These are phyloP conservation scores for Crotophaga sulcirostris DNA, from an alignment of 2,113 vertebrate genomes.

Conservation along the genomic window DNA sequence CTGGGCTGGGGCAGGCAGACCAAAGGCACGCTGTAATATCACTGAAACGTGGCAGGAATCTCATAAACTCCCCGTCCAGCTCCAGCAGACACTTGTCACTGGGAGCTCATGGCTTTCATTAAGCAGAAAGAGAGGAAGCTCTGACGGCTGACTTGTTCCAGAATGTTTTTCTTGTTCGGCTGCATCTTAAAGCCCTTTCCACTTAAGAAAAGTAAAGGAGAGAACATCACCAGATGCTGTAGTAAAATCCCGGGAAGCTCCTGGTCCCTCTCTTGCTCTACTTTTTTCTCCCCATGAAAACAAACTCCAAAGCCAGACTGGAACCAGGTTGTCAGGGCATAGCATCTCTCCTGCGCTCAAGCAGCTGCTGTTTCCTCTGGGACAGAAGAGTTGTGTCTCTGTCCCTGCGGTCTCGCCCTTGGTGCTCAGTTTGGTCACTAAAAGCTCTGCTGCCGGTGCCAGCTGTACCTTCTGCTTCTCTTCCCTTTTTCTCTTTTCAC, in stretches of 20 bases:
- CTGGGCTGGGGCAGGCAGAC: neutral
- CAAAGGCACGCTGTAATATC: neutral
- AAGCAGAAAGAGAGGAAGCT: constrained; percentile 41
- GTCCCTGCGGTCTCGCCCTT: accelerated
- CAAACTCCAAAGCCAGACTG: neutral
- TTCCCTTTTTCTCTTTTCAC: neutral
- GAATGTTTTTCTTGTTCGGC: constrained; percentile 19
- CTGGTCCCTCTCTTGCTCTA: neutral
- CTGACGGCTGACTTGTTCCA: neutral
- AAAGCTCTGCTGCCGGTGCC: accelerated
- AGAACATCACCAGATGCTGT: constrained; percentile 17
- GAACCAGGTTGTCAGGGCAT: neutral
- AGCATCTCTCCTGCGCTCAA: neutral
- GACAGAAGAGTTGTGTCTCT: neutral
- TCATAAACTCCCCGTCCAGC: constrained; percentile 61
- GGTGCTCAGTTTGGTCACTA: neutral
- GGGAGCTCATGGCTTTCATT: constrained; percentile 54
- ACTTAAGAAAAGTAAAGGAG: neutral
- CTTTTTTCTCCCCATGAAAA: neutral
- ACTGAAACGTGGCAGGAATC: constrained; percentile 76
- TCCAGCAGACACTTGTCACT: constrained; percentile 8
- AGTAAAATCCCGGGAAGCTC: neutral
- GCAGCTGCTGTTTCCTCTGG: neutral
- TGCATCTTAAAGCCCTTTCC: constrained; percentile 21
- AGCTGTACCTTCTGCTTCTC: neutral